phyloP scores from a whole-genome alignment of 2,888 invertebrate genomes.

The Alentia gelatinosa region DNA sequence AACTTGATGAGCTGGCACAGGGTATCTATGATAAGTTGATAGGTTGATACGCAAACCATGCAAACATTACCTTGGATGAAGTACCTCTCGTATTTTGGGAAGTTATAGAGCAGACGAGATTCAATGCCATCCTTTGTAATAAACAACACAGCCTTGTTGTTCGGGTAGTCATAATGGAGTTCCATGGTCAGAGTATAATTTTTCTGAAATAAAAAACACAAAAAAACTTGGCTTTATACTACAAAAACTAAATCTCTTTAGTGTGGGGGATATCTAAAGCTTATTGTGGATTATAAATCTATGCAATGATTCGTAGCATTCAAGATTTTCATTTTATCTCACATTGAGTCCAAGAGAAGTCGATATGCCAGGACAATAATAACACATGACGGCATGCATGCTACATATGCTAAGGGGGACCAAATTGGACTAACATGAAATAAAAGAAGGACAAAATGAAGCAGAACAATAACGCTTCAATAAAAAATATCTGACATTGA shows the following conservation, averaged over 20 bases:
- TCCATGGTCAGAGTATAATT: slow-evolving; percentile 9
- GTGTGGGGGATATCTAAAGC: neutral
- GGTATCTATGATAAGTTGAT: too few relatives aligned
- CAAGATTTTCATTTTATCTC: too few relatives aligned
- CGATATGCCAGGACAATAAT: neutral
- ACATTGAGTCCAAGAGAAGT: neutral
- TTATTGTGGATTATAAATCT: neutral
- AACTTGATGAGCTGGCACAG: too few relatives aligned
- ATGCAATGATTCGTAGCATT: neutral
- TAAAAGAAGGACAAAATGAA: too few relatives aligned
- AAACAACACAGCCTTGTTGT: neutral
- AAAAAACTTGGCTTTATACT: neutral
- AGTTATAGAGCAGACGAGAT: neutral
- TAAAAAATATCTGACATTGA: too few relatives aligned
- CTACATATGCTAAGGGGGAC: too few relatives aligned
- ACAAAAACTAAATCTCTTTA: neutral
- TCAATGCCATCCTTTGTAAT: slow-evolving; percentile 3
- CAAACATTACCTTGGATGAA: neutral
- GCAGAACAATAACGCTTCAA: too few relatives aligned
- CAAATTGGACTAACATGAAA: too few relatives aligned
- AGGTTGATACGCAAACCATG: too few relatives aligned
- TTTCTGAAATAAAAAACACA: neutral
- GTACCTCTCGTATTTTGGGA: slow-evolving; percentile 12
- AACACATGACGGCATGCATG: neutral
- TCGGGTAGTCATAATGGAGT: slow-evolving; percentile 8